Evolutionary conservation across 1,140 invertebrate genomes (phyloP), one percentile per base, ranked within the genome.

Genomic region (Tetranychus cinnabarinus): DNA sequence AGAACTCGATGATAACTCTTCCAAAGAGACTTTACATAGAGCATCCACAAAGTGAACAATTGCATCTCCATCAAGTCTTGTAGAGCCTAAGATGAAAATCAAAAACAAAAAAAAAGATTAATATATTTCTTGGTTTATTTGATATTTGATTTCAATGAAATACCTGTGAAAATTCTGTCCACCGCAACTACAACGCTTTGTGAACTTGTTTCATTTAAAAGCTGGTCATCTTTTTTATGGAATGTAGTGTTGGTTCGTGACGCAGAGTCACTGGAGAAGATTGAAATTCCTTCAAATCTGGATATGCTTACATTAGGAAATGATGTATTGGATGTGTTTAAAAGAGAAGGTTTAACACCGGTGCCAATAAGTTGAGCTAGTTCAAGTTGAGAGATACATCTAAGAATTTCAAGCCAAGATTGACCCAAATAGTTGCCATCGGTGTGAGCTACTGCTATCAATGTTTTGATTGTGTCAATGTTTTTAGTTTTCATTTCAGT

Each of bases 401-500:
- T 91, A 0, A 99, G 80, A 58, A 99, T 96, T 71, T 99, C 95
- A 55, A 97, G 75, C 96, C 96, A 99, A 62, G 92, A 92, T 56
- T 80, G 84, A 3, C 90, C 91, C 46, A 97, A 74, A 70, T 97
- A 97, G 68, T 80, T 80, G 66, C 95, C 96, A 75, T 95, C 89
- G 0, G 90, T 92, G 67, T 95, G 88, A 4, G 91, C 91, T 1
- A 95, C 89, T 62, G 89, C 95, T 56, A 98, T 98, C 1, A 99
- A 76, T 1, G 93, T 96, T 74, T 98, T 98, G 64, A 99, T 98
- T 0, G 95, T 97, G 68, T 98, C 92, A 62, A 99, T 95, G 72
- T 99, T 99, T 75, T 99, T 99, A 1, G 88, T 83, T 74, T 97
- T 97, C 89, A 99, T 97, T 74, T 97, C 93, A 37, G 87, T 92